These are phyloP conservation scores for Myocastor coypus DNA, from an alignment of 2,113 vertebrate species.

Conservation along the genomic window DNA sequence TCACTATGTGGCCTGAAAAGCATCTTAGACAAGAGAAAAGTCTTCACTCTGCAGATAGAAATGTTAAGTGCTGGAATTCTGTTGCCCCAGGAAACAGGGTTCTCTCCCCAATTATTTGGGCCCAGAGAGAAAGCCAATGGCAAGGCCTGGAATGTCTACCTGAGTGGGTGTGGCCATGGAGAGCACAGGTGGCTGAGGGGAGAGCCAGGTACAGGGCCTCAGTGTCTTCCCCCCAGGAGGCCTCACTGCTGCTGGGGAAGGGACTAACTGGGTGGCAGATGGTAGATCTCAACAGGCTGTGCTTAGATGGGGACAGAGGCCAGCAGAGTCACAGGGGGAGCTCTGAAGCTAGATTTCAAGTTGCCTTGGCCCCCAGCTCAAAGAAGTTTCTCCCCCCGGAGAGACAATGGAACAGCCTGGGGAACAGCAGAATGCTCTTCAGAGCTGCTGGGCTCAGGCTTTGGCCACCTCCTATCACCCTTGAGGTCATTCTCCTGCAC, in stretches of 20 bases:
- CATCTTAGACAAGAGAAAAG: background rate
- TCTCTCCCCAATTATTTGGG: conserved; percentile 47
- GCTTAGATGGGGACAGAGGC: background rate
- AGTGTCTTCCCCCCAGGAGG: background rate
- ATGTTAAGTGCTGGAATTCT: conserved; percentile 25
- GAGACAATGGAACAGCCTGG: background rate
- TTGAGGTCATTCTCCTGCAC: background rate
- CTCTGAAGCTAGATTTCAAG: background rate
- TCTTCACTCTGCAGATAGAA: background rate
- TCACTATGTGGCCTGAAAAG: background rate
- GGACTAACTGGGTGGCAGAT: background rate
- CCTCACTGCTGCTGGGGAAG: background rate
- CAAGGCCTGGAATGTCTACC: conserved; percentile 15
- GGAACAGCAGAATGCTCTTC: too few relatives aligned
- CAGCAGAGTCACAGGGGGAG: background rate
- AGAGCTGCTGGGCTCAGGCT: background rate
- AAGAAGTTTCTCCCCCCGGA: background rate
- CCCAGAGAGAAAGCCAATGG: conserved; percentile 21
- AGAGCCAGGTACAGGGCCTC: background rate
- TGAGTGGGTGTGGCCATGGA: background rate
- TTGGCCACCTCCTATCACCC: background rate
- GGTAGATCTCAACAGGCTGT: background rate
- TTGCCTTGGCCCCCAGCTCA: background rate
- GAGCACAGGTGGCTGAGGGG: background rate
- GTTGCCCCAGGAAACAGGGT: conserved; percentile 47